Percentiles rank a stretch among this genome's conserved stretches.
Evolutionary conservation across 2,888 invertebrate species (phyloP).

Genomic region (Cabera pusaria): DNA sequence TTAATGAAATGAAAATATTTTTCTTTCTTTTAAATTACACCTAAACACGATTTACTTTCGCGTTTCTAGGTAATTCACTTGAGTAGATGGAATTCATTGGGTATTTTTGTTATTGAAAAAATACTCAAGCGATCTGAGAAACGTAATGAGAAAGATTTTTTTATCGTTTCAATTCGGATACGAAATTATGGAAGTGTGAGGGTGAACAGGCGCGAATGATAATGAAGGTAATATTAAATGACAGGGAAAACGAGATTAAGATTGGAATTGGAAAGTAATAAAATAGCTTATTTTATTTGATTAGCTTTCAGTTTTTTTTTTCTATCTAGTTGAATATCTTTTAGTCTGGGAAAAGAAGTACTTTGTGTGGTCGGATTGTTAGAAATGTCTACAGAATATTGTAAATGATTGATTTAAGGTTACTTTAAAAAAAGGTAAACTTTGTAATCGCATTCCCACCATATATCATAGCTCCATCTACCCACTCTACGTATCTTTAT

Average conservation of each 20-base stretch:
- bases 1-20: constrained; percentile 35
- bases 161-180: constrained; percentile 21
- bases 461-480: too few relatives aligned
- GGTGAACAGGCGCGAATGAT: constrained; percentile 36
- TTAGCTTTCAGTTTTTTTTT: constrained; percentile 10
- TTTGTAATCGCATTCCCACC: too few relatives aligned
- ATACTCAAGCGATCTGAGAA: constrained; percentile 8
- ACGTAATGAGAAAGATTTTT: constrained; percentile 16
- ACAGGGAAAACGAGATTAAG: constrained; percentile 44
- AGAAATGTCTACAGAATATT: too few relatives aligned
- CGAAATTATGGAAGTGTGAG: constrained; percentile 32
- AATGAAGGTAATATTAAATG: constrained; percentile 43
- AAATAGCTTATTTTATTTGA: constrained; percentile 33
- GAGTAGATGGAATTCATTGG: constrained; percentile 16
- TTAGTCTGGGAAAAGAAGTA: too few relatives aligned
- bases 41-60: constrained; percentile 17
- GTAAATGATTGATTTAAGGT: too few relatives aligned
- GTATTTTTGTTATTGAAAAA: constrained; percentile 16
- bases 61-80: constrained; percentile 16
- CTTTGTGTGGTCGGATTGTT: too few relatives aligned
- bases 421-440: too few relatives aligned
- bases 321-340: too few relatives aligned
- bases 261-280: constrained; percentile 38
- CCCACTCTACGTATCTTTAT: too few relatives aligned
- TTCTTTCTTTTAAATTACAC: constrained; percentile 27